Evolutionary conservation across 2,797 vertebrate genomes (phyloP).

Genomic region (Masticophis lateralis): DNA sequence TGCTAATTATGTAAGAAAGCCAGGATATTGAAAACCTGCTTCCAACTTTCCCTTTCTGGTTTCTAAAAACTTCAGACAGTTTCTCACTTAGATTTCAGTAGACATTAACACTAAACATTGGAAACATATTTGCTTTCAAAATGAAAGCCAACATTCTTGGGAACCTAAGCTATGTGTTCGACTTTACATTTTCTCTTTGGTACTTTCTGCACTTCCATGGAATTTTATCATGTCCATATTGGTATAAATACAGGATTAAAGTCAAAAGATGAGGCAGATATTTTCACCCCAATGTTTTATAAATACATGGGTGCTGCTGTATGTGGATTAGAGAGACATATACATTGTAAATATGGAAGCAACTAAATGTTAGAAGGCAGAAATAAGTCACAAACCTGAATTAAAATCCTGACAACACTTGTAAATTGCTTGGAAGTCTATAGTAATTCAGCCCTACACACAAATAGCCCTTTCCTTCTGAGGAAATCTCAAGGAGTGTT

Average conservation of each 20-base stretch:
- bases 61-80: background rate
- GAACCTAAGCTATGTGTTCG: background rate
- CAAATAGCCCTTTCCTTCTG: background rate
- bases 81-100: background rate
- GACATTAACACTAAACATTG: background rate
- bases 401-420: background rate
- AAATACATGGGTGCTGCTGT: background rate
- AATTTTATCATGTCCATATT: background rate
- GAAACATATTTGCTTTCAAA: background rate
- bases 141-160: background rate
- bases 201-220: background rate
- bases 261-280: background rate
- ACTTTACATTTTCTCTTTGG: background rate
- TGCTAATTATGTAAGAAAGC: background rate
- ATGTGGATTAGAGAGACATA: background rate
- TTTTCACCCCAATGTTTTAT: background rate
- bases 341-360: background rate
- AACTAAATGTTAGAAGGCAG: background rate
- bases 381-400: background rate
- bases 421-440: background rate
- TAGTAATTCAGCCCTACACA: background rate
- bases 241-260: background rate
- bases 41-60: background rate
- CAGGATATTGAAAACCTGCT: background rate
- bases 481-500: background rate